Conservation (phyloP, 2,113 vertebrate species). For the Camelus bactrianus region DNA sequence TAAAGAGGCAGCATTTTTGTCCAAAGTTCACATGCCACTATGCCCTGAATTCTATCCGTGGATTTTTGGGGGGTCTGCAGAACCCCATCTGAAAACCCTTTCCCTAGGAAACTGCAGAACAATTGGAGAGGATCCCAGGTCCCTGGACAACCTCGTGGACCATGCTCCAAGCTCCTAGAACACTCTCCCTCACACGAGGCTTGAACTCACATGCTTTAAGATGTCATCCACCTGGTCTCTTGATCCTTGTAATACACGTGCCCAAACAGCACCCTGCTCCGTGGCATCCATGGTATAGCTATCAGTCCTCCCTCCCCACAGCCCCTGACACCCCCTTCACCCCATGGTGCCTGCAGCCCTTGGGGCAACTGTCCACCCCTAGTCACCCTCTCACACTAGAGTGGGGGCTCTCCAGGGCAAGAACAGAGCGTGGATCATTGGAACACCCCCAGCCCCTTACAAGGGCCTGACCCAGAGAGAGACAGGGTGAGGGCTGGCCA, state of each 20-base stretch:
- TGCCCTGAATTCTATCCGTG: background rate
- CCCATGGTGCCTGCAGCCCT: accelerated
- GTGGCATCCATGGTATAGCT: accelerated
- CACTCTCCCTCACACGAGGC: background rate
- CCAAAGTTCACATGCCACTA: background rate
- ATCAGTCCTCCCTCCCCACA: accelerated
- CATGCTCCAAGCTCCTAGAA: background rate
- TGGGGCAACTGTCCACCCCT: background rate
- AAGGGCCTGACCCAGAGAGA: background rate
- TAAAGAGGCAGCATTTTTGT: background rate
- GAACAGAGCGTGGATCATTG: background rate
- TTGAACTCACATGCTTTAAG: background rate
- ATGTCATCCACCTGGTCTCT: background rate
- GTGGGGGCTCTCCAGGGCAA: background rate
- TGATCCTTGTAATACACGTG: background rate
- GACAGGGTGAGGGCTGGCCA: accelerated
- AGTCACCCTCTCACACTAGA: background rate
- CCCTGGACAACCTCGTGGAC: background rate
- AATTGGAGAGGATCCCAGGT: background rate
- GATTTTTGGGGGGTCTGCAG: background rate
- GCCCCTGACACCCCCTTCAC: accelerated
- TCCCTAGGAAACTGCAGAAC: background rate
- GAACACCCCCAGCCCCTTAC: too few species aligned
- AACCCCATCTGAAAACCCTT: background rate
- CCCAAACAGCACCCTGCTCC: too few species aligned